These are phyloP conservation scores for Drosophila miranda DNA, from an alignment of 1,140 invertebrate species.

Conservation along the genomic window DNA sequence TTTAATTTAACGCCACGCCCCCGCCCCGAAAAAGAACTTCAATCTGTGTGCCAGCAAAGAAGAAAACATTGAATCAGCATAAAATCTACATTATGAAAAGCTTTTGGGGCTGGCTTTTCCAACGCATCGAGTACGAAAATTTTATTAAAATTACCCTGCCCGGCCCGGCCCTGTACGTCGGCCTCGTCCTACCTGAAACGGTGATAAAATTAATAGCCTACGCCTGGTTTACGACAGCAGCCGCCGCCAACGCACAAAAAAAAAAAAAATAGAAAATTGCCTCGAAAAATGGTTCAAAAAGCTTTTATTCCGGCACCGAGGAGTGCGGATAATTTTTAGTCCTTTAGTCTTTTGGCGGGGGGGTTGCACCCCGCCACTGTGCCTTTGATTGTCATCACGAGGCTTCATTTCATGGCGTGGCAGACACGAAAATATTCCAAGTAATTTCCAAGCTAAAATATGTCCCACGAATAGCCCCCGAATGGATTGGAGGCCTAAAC, in stretches of 20 bases:
- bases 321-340: slow-evolving; percentile 39
- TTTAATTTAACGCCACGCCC: slow-evolving; percentile 58
- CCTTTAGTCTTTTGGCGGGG: slow-evolving; percentile 14
- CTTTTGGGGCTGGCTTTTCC: slow-evolving; percentile 27
- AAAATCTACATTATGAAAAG: slow-evolving; percentile 64
- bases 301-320: slow-evolving; percentile 28
- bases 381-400: slow-evolving; percentile 42
- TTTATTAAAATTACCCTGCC: slow-evolving; percentile 54
- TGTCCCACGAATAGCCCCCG: slow-evolving; percentile 32
- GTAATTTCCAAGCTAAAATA: slow-evolving; percentile 51
- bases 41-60: slow-evolving; percentile 43
- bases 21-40: slow-evolving; percentile 16
- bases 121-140: slow-evolving; percentile 60
- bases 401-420: slow-evolving; percentile 40
- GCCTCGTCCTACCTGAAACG: slow-evolving; percentile 37
- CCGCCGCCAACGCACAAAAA: slow-evolving; percentile 13
- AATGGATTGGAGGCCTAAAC: too few relatives aligned
- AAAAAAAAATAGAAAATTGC: slow-evolving; percentile 47
- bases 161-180: neutral
- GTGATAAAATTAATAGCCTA: slow-evolving; percentile 64
- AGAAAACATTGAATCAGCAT: slow-evolving; percentile 64
- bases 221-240: slow-evolving; percentile 59
- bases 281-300: slow-evolving; percentile 50
- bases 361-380: neutral
- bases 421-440: slow-evolving; percentile 53